These are phyloP conservation scores for Arctopsyche grandis DNA, from an alignment of 1,140 invertebrate species.

Conservation along the genomic window DNA sequence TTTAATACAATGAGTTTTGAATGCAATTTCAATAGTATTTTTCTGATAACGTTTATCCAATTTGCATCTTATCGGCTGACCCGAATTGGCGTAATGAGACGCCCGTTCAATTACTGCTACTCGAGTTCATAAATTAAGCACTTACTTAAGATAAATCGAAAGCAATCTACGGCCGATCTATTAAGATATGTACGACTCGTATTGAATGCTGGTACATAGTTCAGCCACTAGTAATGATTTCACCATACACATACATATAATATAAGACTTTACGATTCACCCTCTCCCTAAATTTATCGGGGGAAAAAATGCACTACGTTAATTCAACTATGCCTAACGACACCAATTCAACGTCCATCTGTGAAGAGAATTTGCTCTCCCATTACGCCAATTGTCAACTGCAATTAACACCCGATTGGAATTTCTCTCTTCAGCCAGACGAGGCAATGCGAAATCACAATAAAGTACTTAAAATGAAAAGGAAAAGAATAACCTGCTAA, in stretches of 20 bases:
- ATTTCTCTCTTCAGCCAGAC: conserved; percentile 30
- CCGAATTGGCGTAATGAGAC: conserved; percentile 13
- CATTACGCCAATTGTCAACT: conserved; percentile 37
- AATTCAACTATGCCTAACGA: neutral
- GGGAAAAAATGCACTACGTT: too few relatives aligned
- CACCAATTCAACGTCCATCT: conserved; percentile 19
- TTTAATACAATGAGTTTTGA: too few relatives aligned
- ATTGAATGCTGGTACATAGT: too few relatives aligned
- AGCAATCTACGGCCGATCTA: neutral
- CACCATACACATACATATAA: too few relatives aligned
- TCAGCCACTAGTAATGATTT: too few relatives aligned
- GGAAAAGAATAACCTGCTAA: too few relatives aligned
- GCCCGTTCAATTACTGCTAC: neutral
- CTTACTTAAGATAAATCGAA: conserved; percentile 6
- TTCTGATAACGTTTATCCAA: neutral
- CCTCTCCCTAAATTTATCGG: too few relatives aligned
- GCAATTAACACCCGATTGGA: conserved; percentile 37
- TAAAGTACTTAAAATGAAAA: conserved; percentile 10
- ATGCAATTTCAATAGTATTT: too few relatives aligned
- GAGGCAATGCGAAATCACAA: conserved; percentile 25
- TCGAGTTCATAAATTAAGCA: conserved; percentile 11
- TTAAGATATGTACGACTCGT: too few relatives aligned
- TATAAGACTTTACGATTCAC: too few relatives aligned
- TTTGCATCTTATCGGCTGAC: neutral
- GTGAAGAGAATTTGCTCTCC: neutral